Conservation (phyloP, 2,113 vertebrate species). For the Rhadina sibilatrix region DNA sequence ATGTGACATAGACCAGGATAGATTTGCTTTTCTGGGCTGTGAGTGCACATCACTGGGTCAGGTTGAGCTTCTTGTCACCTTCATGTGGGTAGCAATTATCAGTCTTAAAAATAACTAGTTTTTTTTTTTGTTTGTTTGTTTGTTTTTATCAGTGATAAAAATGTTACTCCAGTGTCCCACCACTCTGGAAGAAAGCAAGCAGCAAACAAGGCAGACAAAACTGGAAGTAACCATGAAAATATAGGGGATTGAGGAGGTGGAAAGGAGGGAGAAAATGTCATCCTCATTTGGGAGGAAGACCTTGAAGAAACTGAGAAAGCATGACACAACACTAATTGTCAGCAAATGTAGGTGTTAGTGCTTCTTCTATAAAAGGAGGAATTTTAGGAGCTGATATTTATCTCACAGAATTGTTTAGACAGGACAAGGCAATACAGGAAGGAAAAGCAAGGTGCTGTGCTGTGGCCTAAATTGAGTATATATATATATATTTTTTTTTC, state of each 20-base stretch:
- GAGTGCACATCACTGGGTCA: not conserved
- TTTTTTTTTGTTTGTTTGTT: too few species aligned
- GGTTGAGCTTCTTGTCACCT: not conserved
- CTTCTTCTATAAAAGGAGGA: not conserved
- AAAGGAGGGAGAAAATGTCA: not conserved
- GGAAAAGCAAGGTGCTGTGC: not conserved
- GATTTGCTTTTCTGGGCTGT: not conserved
- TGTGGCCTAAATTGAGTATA: not conserved
- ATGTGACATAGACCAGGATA: too few species aligned
- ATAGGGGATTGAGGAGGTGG: fast-evolving
- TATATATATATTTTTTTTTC: too few species aligned
- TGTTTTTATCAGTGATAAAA: not conserved
- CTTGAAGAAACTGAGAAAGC: not conserved
- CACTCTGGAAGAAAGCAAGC: not conserved
- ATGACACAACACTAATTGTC: not conserved
- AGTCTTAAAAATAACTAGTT: not conserved
- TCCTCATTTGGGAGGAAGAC: not conserved
- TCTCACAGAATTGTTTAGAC: not conserved
- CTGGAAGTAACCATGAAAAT: not conserved
- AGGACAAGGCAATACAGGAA: not conserved
- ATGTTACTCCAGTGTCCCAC: not conserved
- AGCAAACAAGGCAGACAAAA: not conserved
- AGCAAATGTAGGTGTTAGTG: not conserved
- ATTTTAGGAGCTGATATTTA: not conserved
- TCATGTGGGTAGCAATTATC: not conserved